These are phyloP conservation scores for Hymenopus coronatus DNA, from an alignment of 2,888 invertebrate species.

Conservation along the genomic window DNA sequence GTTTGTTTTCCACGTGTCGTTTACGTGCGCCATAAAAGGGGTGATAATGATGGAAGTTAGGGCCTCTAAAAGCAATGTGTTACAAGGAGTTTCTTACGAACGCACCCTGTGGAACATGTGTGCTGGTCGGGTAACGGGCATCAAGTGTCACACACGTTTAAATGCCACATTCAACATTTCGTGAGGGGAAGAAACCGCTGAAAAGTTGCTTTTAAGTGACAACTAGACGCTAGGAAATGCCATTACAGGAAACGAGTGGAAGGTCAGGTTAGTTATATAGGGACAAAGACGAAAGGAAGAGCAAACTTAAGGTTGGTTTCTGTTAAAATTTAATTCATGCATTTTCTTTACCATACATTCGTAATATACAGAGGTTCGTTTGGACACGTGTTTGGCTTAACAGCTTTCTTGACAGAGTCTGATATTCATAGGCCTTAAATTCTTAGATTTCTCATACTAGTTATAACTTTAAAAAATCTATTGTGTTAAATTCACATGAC, in stretches of 20 bases:
- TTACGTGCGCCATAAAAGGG: neutral
- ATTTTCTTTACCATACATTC: too few relatives aligned
- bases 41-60: neutral
- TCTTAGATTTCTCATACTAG: too few relatives aligned
- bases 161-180: neutral
- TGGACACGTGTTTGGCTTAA: too few relatives aligned
- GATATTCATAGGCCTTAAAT: too few relatives aligned
- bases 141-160: slow-evolving; percentile 5
- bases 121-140: neutral
- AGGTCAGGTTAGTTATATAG: neutral
- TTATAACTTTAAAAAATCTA: too few relatives aligned
- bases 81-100: neutral
- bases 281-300: neutral
- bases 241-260: neutral
- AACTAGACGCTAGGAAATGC: neutral
- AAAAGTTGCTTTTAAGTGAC: slow-evolving; percentile 6
- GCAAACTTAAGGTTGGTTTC: neutral
- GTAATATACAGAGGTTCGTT: too few relatives aligned
- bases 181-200: neutral
- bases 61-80: neutral
- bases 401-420: too few relatives aligned
- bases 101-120: neutral
- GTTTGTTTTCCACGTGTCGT: neutral
- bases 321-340: too few relatives aligned
- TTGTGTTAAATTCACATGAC: too few relatives aligned